Conservation (phyloP, 2,888 invertebrate genomes). For the Chaetoderma sp. region DNA sequence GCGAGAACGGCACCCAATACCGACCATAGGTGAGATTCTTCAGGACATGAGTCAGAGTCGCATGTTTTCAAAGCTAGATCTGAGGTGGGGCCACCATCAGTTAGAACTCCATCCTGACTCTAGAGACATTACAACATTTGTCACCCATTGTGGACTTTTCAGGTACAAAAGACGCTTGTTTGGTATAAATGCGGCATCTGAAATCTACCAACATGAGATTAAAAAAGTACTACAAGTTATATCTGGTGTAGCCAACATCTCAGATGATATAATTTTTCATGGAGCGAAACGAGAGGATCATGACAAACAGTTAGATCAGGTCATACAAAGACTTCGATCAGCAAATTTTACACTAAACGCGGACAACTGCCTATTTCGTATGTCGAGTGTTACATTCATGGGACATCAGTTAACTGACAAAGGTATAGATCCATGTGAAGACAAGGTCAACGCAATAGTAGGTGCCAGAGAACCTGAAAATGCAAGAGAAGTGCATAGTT, state of each 20-base stretch:
- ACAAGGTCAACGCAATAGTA: not conserved
- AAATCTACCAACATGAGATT: conserved; percentile 68
- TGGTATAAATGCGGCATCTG: conserved; percentile 64
- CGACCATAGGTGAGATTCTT: conserved; percentile 42
- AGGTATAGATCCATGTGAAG: not conserved
- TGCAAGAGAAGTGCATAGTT: not conserved
- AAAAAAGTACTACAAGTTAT: conserved; percentile 58
- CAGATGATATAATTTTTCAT: conserved; percentile 67
- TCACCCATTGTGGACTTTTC: conserved; percentile 41
- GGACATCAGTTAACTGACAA: not conserved
- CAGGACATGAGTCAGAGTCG: conserved; percentile 38
- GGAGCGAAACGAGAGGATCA: conserved; percentile 52
- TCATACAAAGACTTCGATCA: too few species aligned
- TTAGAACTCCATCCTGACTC: conserved; percentile 44
- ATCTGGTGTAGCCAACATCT: conserved; percentile 60
- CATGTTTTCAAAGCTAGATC: conserved; percentile 41
- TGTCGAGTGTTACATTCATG: not conserved
- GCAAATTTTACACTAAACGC: too few species aligned
- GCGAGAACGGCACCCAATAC: conserved; percentile 36
- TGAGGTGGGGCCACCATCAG: conserved; percentile 43
- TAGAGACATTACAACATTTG: conserved; percentile 41
- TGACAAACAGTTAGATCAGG: too few species aligned
- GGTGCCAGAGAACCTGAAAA: not conserved
- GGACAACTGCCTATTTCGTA: too few species aligned
- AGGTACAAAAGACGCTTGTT: conserved; percentile 42